Evolutionary conservation across 2,888 invertebrate genomes (phyloP).

Genomic region (Colostygia pectinataria): DNA sequence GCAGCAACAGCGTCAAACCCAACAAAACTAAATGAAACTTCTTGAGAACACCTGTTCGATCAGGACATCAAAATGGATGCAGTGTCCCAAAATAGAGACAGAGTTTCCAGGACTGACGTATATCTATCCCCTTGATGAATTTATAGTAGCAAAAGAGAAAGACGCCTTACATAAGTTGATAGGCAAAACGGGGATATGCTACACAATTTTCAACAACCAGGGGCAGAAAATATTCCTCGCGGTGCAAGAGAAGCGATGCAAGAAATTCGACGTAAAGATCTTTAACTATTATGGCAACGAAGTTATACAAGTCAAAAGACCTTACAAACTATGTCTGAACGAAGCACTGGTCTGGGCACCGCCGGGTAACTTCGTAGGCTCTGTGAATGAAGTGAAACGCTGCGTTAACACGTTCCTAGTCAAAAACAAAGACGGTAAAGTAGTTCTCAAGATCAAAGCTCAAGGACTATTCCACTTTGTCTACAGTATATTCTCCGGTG

Average conservation of each 20-base stretch:
- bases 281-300: conserved; percentile 65
- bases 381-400: conserved; percentile 37
- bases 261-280: conserved; percentile 48
- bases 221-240: conserved; percentile 64
- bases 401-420: conserved; percentile 43
- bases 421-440: conserved; percentile 39
- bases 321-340: conserved; percentile 39
- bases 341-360: conserved; percentile 55
- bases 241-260: conserved; percentile 38
- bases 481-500: conserved; percentile 39
- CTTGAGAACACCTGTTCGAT: conserved; percentile 21
- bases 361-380: conserved; percentile 55
- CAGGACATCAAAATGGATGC: conserved; percentile 52
- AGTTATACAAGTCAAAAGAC: conserved; percentile 51
- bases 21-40: conserved; percentile 40
- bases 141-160: conserved; percentile 48
- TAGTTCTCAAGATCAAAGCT: conserved; percentile 44
- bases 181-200: conserved; percentile 42
- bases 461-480: conserved; percentile 29
- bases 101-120: conserved; percentile 57
- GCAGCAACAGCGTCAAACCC: conserved; percentile 7
- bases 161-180: conserved; percentile 55
- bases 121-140: conserved; percentile 46
- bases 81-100: conserved; percentile 48
- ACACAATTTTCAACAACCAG: conserved; percentile 57